Evolutionary conservation across 2,113 vertebrate species (phyloP), one percentile per base, ranked within the genome.

Genomic region (Maccullochella peelii): DNA sequence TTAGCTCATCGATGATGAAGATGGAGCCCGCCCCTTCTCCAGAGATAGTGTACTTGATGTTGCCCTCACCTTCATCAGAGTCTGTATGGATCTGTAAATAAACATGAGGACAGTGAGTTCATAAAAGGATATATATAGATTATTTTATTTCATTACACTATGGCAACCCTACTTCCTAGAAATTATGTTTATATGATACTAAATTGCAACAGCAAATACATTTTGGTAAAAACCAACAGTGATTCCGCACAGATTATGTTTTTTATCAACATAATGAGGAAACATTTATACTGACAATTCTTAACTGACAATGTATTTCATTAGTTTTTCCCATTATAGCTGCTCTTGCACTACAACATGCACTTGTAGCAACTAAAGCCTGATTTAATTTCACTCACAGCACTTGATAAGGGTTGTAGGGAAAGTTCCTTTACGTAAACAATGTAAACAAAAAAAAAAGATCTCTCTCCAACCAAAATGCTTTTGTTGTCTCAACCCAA

Each of bases 1-100:
- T 99, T 86, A 97, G 91, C 94, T 99, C 97, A 0, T 99, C 97
- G 0, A 99, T 99, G 93, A 99, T 96, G 95, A 99, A 99, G 92
- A 99, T 98, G 65, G 97, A 95, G 20, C 98, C 98, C 0, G 98
- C 98, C 0, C 98, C 98, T 86, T 99, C 98, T 8, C 98, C 98
- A 0, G 98, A 99, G 94, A 99, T 99, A 2, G 98, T 99, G 95
- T 99, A 99, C 90, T 99, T 99, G 95, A 99, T 99, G 93, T 97
- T 97, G 38, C 98, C 97, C 6, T 99, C 97, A 0, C 98, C 98
- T 86, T 97, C 97, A 0, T 99, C 98, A 0, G 98, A 99, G 92
- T 99, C 98, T 0, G 98, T 99, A 87, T 99, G 98, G 89, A 99
- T 99, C 98, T 99, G 95, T 58, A 78, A n/a, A 42, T 15, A n/a